Conservation (phyloP, 2,797 vertebrate species). For the Pseudochromis fuscus region DNA sequence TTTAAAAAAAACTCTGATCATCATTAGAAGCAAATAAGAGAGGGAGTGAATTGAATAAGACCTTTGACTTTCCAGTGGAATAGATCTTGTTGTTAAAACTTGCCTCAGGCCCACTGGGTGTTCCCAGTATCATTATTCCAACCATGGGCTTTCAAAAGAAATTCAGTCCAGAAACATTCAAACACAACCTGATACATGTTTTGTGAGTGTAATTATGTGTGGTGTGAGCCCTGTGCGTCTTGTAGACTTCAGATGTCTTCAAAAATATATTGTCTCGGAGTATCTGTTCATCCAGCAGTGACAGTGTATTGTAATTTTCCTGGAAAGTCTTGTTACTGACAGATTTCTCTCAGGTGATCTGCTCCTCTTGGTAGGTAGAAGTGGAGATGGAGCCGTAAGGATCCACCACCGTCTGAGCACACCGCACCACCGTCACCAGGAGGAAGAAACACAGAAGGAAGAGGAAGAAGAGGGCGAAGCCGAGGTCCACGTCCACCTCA, state of each 20-base stretch:
- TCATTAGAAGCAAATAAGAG: not conserved
- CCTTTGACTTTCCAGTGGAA: too few relatives aligned
- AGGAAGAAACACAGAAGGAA: conserved; percentile 85
- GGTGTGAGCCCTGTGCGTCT: not conserved
- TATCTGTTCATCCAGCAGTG: not conserved
- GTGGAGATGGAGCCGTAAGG: conserved; percentile 87
- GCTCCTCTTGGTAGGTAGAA: conserved; percentile 88
- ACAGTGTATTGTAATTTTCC: not conserved
- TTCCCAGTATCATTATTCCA: not conserved
- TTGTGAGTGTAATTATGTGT: conserved; percentile 4
- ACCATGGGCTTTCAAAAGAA: not conserved
- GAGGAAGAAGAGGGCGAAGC: conserved; percentile 87
- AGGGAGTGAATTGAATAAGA: not conserved
- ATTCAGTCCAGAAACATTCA: conserved; percentile 3
- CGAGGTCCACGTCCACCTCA: conserved; percentile 87
- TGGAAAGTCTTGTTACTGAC: not conserved
- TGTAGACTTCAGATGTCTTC: not conserved
- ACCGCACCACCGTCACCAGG: conserved; percentile 84
- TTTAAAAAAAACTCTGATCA: not conserved
- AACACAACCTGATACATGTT: conserved; percentile 1
- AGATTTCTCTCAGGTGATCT: conserved; percentile 79
- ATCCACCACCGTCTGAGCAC: conserved; percentile 86
- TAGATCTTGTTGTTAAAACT: not conserved
- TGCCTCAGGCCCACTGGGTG: not conserved
- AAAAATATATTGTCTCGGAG: too few relatives aligned